Conservation (phyloP, 37 sponge, comb jelly and placozoan species). For the Amphimedon queenslandica region DNA sequence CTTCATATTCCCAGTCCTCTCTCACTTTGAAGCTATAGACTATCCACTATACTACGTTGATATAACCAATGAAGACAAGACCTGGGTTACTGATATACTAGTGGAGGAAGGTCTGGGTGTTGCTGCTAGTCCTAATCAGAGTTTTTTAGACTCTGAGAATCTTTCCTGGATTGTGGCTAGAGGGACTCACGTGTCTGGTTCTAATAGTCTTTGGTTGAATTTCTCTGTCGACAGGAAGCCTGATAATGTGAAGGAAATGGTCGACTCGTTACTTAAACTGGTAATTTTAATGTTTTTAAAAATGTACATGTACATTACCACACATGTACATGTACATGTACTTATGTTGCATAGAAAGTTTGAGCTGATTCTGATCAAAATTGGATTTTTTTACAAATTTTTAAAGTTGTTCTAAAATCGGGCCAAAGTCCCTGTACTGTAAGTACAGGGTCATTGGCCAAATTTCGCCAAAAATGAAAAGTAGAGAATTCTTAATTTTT, state of each 20-base stretch:
- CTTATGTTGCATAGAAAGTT: too few relatives aligned
- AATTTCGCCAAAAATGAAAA: too few relatives aligned
- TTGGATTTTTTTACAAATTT: too few relatives aligned
- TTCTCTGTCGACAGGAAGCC: constrained; percentile 22
- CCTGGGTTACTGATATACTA: constrained; percentile 20
- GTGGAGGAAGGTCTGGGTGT: constrained; percentile 6
- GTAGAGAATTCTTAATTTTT: too few relatives aligned
- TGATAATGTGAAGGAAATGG: constrained; percentile 4
- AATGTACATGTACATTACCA: background rate
- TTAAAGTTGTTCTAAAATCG: too few relatives aligned
- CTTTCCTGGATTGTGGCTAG: constrained; percentile 36
- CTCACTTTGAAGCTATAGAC: background rate
- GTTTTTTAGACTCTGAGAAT: background rate
- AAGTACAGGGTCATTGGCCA: too few relatives aligned
- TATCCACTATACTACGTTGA: constrained; percentile 40
- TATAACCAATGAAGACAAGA: constrained; percentile 9
- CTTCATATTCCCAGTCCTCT: background rate
- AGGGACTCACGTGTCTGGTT: constrained; percentile 28
- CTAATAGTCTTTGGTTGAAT: constrained; percentile 39
- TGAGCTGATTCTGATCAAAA: too few relatives aligned
- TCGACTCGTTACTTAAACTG: background rate
- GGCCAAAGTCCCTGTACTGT: too few relatives aligned
- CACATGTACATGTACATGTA: background rate
- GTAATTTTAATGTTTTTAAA: constrained; percentile 13
- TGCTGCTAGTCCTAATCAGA: constrained; percentile 22